These are phyloP conservation scores for Phrynocephalus versicolor DNA, from an alignment of 2,113 vertebrate genomes.

Conservation along the genomic window DNA sequence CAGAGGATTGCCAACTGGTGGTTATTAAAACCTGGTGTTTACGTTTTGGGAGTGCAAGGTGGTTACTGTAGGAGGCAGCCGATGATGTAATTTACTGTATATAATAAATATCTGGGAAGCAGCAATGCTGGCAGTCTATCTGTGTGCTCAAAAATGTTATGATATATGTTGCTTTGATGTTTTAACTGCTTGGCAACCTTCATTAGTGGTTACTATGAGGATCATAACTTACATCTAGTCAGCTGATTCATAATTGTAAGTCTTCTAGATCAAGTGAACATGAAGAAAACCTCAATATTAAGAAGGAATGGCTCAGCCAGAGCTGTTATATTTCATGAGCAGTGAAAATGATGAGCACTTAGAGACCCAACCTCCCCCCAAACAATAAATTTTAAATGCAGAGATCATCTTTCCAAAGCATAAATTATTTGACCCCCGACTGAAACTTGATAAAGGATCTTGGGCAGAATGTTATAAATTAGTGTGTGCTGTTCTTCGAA, in stretches of 20 bases:
- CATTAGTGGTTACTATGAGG: conserved; percentile 54
- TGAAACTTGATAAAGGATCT: conserved; percentile 53
- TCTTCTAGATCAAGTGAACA: conserved; percentile 33
- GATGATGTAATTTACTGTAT: conserved; percentile 59
- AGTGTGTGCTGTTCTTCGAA: conserved; percentile 15
- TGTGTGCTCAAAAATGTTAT: conserved; percentile 48
- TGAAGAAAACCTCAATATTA: conserved; percentile 15
- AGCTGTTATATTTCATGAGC: conserved; percentile 58
- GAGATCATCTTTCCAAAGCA: conserved; percentile 53
- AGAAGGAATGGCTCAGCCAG: conserved; percentile 35
- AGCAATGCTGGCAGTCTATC: conserved; percentile 56
- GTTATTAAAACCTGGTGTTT: conserved; percentile 63
- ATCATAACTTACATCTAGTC: conserved; percentile 22
- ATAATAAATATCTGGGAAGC: conserved; percentile 55
- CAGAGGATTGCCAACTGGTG: conserved; percentile 60
- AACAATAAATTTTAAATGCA: conserved; percentile 52
- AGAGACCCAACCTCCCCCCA: conserved; percentile 45
- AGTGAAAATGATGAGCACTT: conserved; percentile 57
- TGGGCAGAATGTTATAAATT: conserved; percentile 47
- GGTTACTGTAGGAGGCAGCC: conserved; percentile 31
- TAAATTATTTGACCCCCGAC: conserved; percentile 58
- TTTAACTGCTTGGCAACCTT: conserved; percentile 64
- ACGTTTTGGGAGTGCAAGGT: conserved; percentile 28
- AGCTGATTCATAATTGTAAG: conserved; percentile 61
- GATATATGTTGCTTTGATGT: conserved; percentile 67